Percentiles rank a stretch among this genome's conserved stretches.
These are phyloP conservation scores for Acanthochromis polyacanthus DNA, from an alignment of 2,113 vertebrate genomes.

Conservation along the genomic window DNA sequence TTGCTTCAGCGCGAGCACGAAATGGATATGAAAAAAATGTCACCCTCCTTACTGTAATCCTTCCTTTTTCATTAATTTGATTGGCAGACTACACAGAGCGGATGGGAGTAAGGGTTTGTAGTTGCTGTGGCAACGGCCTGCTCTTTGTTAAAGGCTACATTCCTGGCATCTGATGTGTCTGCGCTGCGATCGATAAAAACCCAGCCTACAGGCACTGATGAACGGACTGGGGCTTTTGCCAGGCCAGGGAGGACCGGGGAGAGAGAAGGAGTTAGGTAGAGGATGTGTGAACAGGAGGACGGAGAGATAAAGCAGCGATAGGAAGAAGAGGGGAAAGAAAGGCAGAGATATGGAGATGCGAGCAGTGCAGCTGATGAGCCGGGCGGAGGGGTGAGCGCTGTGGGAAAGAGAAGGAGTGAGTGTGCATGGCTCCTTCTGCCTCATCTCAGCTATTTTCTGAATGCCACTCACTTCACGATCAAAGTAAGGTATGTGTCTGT, in stretches of 20 bases:
- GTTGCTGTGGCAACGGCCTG: constrained; percentile 83
- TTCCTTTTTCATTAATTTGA: constrained; percentile 75
- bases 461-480: constrained; percentile 69
- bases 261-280: constrained; percentile 54
- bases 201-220: constrained; percentile 73
- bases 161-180: constrained; percentile 82
- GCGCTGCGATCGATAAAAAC: constrained; percentile 76
- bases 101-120: constrained; percentile 78
- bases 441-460: constrained; percentile 66
- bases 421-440: constrained; percentile 29
- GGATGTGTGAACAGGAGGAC: constrained; percentile 61
- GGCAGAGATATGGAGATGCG: constrained; percentile 51
- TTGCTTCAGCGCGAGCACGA: constrained; percentile 14
- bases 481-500: constrained; percentile 59
- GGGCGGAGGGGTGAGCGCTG: constrained; percentile 60
- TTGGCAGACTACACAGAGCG: constrained; percentile 75
- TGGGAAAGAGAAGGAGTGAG: constrained; percentile 22
- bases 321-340: constrained; percentile 19
- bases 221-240: constrained; percentile 64
- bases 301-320: constrained; percentile 56
- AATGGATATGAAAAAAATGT: constrained; percentile 41
- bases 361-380: constrained; percentile 52
- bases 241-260: constrained; percentile 47
- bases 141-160: constrained; percentile 83
- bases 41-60: constrained; percentile 37